Evolutionary conservation across 2,797 vertebrate genomes (phyloP), one percentile per base, ranked within the genome.

Genomic region (Semaprochilodus insignis): DNA sequence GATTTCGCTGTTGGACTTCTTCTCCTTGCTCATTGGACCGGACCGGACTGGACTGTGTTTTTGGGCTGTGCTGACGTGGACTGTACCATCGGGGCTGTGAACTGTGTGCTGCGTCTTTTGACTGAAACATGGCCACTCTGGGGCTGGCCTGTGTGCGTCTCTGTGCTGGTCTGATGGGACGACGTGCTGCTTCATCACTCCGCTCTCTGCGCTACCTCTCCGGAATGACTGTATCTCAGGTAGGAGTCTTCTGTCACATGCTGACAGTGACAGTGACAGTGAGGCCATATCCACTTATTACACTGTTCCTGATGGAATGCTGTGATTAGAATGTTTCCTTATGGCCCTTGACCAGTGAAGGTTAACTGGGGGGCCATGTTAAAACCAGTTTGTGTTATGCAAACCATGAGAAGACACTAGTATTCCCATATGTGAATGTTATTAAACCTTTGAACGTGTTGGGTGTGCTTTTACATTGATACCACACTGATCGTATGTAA

Each of bases 191-290:
- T 57, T 77, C 81, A 3, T 81, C 7, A 63, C 63, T 88, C 44
- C 88, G 40, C 40, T 78, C 40, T 67, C 78, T 92, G 44, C 90
- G 78, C 34, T 84, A 83, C 62, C 19, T 90, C 5, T 71, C 89
- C 81, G 93, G 91, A 78, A 90, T 93, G 83, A 93, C 94, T 15
- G 81, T 89, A 78, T 86, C 89, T 87, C 95, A 96, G 95, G 95
- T 96, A 88, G 1, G 80, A 74, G 21, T 14, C 17, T 63, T 21
- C 21, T 23, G 60, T 44, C 25, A 16, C 59, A 31, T 25, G 4
- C 1, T 31, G 31, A 48, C 44, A 10, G 2, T 48, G 44, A 5
- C 11, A 8, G 31, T 31, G 31, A 48, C 44, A 10, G 2, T 48
- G 44, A 5, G 11, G 44, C 40, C 40, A 44, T 44, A 10, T 44